A percentile compares a stretch with the other conserved stretches of the same genome.
Evolutionary conservation across 2,888 invertebrate species (phyloP).

Genomic region (Cryptocephalus moraei): DNA sequence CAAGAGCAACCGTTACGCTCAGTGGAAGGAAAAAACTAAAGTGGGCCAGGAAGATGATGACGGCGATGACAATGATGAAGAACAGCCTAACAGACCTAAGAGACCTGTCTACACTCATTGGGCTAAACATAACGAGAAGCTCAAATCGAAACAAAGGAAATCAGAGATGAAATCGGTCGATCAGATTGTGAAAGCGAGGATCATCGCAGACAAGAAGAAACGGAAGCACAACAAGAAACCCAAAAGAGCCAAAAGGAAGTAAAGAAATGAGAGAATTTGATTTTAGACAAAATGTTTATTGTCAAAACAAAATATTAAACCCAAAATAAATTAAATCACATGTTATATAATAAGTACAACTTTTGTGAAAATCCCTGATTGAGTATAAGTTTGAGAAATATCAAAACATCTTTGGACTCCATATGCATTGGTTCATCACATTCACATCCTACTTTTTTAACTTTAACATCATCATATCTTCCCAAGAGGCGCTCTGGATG

Average conservation of each 20-base stretch:
- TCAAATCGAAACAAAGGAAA: conserved; percentile 47
- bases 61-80: conserved; percentile 38
- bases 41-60: conserved; percentile 36
- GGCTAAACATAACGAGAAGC: conserved; percentile 68
- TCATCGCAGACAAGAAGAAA: conserved; percentile 53
- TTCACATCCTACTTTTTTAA: conserved; percentile 12
- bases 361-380: too few relatives aligned
- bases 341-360: too few relatives aligned
- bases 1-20: conserved; percentile 80
- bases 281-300: background rate
- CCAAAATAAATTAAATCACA: too few relatives aligned
- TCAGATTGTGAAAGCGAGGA: conserved; percentile 66
- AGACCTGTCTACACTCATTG: conserved; percentile 51
- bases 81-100: conserved; percentile 3
- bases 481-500: conserved; percentile 23
- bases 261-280: conserved; percentile 5
- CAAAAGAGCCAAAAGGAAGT: conserved; percentile 31
- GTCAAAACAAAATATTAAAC: background rate
- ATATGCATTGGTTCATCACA: too few relatives aligned
- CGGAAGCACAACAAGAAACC: conserved; percentile 42
- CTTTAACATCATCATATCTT: conserved; percentile 23
- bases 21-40: conserved; percentile 75
- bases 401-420: background rate
- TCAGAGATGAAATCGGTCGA: conserved; percentile 62
- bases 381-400: background rate